Base-by-base conservation (phyloP, 2,113 vertebrate genomes). In the Amphilophus citrinellus region DNA sequence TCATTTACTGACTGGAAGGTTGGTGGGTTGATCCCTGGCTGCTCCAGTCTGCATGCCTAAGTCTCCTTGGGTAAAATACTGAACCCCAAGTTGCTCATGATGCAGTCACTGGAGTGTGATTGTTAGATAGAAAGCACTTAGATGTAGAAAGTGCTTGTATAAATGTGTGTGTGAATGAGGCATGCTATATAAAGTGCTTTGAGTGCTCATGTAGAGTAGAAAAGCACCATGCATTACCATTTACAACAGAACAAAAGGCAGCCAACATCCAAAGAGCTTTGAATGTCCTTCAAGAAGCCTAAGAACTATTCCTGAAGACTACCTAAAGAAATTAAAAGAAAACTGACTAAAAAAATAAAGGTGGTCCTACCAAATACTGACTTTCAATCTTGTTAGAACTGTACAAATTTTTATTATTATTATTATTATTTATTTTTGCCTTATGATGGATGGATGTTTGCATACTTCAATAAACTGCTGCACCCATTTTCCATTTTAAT, bases 201-300 rank as follows among this genome's bases (percentile, higher is more conserved):
- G 8, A 39, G 7, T 39, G 37, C 37, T 39, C 37, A 39, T 39
- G 37, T 39, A 39, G 37, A 39, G 37, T 39, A 10, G 37, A 3
- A 39, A 39, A 39, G 37, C 37, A 3, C 37, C 37, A 9, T 10
- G 6, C 37, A 3, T 39, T 39, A 39, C 37, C 37, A 9, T 39
- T 39, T 39, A 39, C 11, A 44, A 71, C 15, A 20, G 47, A 71
- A 44, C 0, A 5, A 44, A 47, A 44, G 63, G 9, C 47, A 71
- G 24, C 24, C 65, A 50, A 50, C 42, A 30, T 50, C 3, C 6
- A 50, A 71, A 47, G 65, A 50, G 65, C 22, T 71, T 50, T 71
- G 42, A 44, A 11, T 44, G 65, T 47, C 65, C 65, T 68, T 68
- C 42, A 68, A 50, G 42, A 68, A 50, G 65, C 42, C 42, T 30